Evolutionary conservation across 2,797 vertebrate genomes (phyloP).

Genomic region (Tenualosa thibaudeaui): DNA sequence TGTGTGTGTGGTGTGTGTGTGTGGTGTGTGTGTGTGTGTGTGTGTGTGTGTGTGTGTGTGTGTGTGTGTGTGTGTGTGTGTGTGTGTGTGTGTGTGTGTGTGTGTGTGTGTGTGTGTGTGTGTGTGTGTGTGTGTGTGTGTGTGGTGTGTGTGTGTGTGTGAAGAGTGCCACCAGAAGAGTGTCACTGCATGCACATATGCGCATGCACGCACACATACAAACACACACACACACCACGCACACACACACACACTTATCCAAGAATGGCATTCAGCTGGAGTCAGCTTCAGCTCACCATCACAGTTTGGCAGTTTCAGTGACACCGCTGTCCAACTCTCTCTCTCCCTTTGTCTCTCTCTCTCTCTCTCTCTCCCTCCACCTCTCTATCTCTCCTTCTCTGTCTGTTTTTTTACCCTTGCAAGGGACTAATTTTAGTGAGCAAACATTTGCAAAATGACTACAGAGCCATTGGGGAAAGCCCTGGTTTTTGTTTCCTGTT

Average conservation of each 20-base stretch:
- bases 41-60: too few relatives aligned
- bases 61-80: too few relatives aligned
- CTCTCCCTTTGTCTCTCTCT: background rate
- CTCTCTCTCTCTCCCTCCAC: background rate
- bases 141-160: too few relatives aligned
- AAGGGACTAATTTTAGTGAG: background rate
- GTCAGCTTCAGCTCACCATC: too few relatives aligned
- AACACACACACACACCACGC: background rate
- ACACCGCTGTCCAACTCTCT: background rate
- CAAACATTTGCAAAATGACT: background rate
- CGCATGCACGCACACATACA: background rate
- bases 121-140: too few relatives aligned
- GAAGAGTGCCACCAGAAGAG: too few relatives aligned
- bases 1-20: too few relatives aligned
- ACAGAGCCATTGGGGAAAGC: background rate
- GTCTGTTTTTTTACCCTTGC: background rate
- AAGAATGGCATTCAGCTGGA: background rate
- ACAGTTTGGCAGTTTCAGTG: too few relatives aligned
- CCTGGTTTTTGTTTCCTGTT: background rate
- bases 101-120: too few relatives aligned
- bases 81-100: too few relatives aligned
- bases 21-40: too few relatives aligned
- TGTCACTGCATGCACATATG: background rate
- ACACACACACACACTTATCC: background rate
- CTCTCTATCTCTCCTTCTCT: background rate